Evolutionary conservation across 2,113 vertebrate genomes (phyloP), one percentile per base, ranked within the genome.

Genomic region (Periophthalmus modestus): DNA sequence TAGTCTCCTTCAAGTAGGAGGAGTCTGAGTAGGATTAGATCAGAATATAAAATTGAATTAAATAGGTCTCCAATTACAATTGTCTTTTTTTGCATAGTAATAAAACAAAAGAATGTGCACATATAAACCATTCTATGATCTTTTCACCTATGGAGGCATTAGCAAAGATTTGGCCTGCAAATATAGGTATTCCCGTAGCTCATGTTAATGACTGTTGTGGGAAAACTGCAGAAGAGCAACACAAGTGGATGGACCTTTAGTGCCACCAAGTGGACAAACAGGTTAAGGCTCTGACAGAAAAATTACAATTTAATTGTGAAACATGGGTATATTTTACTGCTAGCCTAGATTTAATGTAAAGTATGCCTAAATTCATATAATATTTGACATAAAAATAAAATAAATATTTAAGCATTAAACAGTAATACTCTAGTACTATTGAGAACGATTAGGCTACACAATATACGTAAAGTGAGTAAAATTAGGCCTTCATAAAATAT

Each of bases 141-240:
- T 14, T 28, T 3, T 43, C 11, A 33, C 48, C 21, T 23, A 24
- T 57, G 48, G 50, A 57, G 52, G n/a, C 10, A 36, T 70, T 23
- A 69, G 59, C 24, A 62, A n/a, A n/a, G 33, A 34, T 34, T 18
- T 15, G 16, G 1, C 14, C 14, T 62, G 24, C 52, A n/a, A 21
- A 55, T 55, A 55, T 10, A 55, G n/a, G 16, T 4, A 14, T 34
- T 28, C 28, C 23, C 28, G 21, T 24, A 28, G 23, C 14, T 59
- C 46, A 58, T 4, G 16, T 24, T 47, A 36, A 0, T 48, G 28
- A 0, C 75, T 89, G 88, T 88, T 89, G 88, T 85, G 82, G 88
- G 88, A 82, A 88, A 82, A 89, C 65, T 59, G 13, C 85, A 71
- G 52, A 46, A 33, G 65, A 52, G 23, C 39, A 24, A 46, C 3